Evolutionary conservation across 1,140 invertebrate genomes (phyloP).

Genomic region (Latrodectus geometricus): DNA sequence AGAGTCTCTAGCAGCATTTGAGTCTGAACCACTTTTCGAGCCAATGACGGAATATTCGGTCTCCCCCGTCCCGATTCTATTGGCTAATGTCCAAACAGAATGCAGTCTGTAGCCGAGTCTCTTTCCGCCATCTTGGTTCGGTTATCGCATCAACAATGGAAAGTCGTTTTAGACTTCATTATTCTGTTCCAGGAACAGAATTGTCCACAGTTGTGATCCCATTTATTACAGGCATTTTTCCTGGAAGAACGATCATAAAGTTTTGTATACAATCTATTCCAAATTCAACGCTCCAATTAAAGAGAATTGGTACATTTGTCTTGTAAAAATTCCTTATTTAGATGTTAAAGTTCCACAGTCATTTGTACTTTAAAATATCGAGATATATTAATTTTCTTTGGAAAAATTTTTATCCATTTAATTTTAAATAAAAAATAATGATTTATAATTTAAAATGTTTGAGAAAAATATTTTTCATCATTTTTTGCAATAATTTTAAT

Average conservation of each 20-base stretch:
- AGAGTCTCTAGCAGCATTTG: background rate
- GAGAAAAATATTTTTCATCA: too few relatives aligned
- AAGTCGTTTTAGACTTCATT: slow-evolving; percentile 5
- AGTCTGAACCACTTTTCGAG: background rate
- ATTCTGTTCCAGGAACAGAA: background rate
- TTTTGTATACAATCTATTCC: background rate
- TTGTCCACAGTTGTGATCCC: background rate
- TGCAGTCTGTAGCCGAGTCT: background rate
- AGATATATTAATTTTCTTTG: background rate
- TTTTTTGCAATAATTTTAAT: too few relatives aligned
- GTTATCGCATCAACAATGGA: slow-evolving; percentile 30
- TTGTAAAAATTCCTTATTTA: background rate
- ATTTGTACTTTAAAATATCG: background rate
- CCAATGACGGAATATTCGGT: slow-evolving; percentile 14
- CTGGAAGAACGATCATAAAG: background rate
- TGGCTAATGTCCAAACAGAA: slow-evolving; percentile 27
- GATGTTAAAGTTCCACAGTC: background rate
- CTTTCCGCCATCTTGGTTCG: slow-evolving; percentile 31
- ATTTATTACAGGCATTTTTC: background rate
- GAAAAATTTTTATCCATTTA: background rate
- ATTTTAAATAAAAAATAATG: too few relatives aligned
- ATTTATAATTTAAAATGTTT: too few relatives aligned
- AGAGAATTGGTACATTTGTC: too few relatives aligned
- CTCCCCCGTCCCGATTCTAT: background rate
- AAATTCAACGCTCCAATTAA: too few relatives aligned